Percentiles rank a stretch among this genome's conserved stretches.
Conservation (phyloP, 2,888 invertebrate species). For the Xanthorhoe designata region DNA sequence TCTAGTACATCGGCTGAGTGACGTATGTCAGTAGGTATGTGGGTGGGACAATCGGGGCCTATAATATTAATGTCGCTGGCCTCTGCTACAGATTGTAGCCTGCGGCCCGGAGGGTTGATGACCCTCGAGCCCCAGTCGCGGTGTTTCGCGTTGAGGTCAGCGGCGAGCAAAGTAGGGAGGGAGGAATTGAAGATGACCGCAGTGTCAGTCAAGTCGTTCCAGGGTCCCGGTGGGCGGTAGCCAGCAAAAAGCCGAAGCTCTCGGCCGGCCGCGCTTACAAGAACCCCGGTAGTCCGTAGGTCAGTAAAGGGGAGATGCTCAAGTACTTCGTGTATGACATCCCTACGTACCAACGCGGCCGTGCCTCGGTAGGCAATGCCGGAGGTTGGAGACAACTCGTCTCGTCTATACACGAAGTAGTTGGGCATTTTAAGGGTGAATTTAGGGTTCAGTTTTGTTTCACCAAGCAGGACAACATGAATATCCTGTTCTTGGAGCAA, state of each 20-base stretch:
- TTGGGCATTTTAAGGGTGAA: not conserved
- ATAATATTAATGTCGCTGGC: not conserved
- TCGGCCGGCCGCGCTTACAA: not conserved
- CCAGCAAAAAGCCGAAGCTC: not conserved
- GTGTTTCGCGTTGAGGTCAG: not conserved
- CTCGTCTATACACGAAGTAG: not conserved
- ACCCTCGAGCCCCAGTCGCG: not conserved
- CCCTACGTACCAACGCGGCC: constrained; percentile 5
- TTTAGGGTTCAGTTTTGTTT: not conserved
- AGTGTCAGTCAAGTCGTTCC: not conserved
- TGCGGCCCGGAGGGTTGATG: not conserved
- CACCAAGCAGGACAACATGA: not conserved
- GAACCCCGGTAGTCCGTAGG: not conserved
- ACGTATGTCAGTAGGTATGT: too few relatives aligned
- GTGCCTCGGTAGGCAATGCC: constrained; percentile 7
- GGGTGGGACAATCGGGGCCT: too few relatives aligned
- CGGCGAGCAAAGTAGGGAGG: not conserved
- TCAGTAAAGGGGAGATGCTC: not conserved
- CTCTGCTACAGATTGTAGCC: not conserved
- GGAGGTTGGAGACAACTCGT: not conserved
- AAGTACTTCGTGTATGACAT: constrained; percentile 12
- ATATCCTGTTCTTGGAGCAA: constrained; percentile 11
- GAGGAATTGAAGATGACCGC: not conserved
- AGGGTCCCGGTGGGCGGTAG: not conserved
- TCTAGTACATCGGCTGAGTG: too few relatives aligned